Evolutionary conservation across 2,113 vertebrate species (phyloP).

Genomic region (Rhinoderma darwinii): DNA sequence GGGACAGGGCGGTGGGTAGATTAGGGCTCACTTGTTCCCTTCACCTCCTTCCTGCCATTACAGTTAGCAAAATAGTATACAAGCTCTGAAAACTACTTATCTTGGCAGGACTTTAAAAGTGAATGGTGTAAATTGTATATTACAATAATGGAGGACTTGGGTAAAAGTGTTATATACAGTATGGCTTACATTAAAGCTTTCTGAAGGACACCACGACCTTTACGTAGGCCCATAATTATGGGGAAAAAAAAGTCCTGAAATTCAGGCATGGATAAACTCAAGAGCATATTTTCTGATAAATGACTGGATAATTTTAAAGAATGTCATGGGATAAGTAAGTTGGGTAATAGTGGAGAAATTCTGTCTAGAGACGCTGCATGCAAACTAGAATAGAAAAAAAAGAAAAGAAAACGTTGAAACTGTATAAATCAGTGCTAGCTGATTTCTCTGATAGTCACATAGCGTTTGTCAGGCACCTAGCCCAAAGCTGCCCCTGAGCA

Average conservation of each 20-base stretch:
- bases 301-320: neutral
- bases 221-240: neutral
- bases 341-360: neutral
- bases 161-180: too few relatives aligned
- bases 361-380: neutral
- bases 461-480: conserved; percentile 61
- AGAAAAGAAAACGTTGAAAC: conserved; percentile 3
- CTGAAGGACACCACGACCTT: neutral
- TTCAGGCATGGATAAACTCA: too few relatives aligned
- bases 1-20: too few relatives aligned
- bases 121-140: too few relatives aligned
- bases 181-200: too few relatives aligned
- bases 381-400: neutral
- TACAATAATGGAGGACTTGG: too few relatives aligned
- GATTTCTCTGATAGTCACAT: conserved; percentile 43
- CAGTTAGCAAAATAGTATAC: too few relatives aligned
- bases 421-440: conserved; percentile 43
- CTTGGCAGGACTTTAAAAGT: too few relatives aligned
- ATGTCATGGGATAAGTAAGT: neutral
- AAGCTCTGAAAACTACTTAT: too few relatives aligned
- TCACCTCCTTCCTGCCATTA: too few relatives aligned
- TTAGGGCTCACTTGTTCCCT: too few relatives aligned
- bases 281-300: neutral
- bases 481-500: conserved; percentile 73
- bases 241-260: too few relatives aligned